Evolutionary conservation across 2,113 vertebrate species (phyloP), one percentile per base, ranked within the genome.

Genomic region (Lamprologus lemairii): DNA sequence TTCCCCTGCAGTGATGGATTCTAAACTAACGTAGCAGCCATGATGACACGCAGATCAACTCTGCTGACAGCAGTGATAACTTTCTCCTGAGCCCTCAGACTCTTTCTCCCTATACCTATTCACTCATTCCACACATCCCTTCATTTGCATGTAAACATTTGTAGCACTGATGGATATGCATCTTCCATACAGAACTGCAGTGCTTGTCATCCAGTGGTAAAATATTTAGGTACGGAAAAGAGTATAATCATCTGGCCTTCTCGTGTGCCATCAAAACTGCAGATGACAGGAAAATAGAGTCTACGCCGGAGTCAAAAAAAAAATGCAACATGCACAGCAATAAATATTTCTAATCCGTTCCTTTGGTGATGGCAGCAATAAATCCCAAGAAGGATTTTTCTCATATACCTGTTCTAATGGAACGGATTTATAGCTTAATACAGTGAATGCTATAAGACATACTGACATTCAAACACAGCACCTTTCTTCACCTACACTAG

Each of bases 41-140:
- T 82, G 91, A 92, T 92, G 94, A 93, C 94, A 95, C 90, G 71
- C 91, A 88, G 92, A 96, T 95, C 93, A 93, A 95, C 86, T 90
- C 86, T 65, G 80, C 91, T 91, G 94, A 94, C 95, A 93, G 93
- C 83, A 21, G 85, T 83, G 93, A 94, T 94, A 90, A 93, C 92
- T 93, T 91, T 93, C 79, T 93, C 91, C 85, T 78, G 85, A 88
- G 84, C 54, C 54, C 84, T 58, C 81, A 14, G 84, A 86, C 65
- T 85, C 85, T 68, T 37, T 49, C 84, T 85, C 55, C 54, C 54
- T 19, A 3, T 11, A 16, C 60, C 82, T 86, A 33, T 85, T 92
- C 86, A 84, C 83, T 89, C 81, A 90, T 83, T 86, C 83, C 53
- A 65, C 80, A 91, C 37, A 31, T 47, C 33, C 45, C 80, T 45